Base-by-base conservation (phyloP, 1,140 invertebrate species). In the Aleiodes sp. region DNA sequence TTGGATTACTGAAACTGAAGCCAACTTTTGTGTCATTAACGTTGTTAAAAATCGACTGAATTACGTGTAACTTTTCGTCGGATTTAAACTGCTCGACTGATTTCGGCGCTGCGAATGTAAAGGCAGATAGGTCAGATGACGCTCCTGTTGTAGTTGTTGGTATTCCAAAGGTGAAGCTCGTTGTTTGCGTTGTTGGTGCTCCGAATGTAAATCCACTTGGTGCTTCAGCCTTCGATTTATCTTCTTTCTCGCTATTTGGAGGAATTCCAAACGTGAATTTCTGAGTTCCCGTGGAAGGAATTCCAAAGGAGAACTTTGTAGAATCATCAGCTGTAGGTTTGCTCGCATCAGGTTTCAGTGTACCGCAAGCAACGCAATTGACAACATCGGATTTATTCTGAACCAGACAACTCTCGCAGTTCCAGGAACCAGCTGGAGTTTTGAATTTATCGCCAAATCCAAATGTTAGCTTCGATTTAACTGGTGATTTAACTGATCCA, bases 321-420 rank as follows among this genome's bases (percentile, higher is more conserved):
- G 75, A 28, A 57, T 71, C 67, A 9, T 68, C 62, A n/a, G 61
- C 69, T 65, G 0, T 60, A 10, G 71, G 14, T 14, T 4, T 39
- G 28, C 68, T 76, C 8, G 77, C 65, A 31, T 82, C 85, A 16
- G 88, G 84, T 76, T 89, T 88, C 9, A 72, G n/a, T 31, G 77
- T 79, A 57, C 85, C 82, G 74, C 88, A 90, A 10, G 90, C 88
- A 19, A 84, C 86, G 80, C 91, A 92, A 73, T 88, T 87, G 0
- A 70, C 81, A 29, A 77, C 79, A 19, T 83, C 83, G 33, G 73
- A 67, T 46, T 89, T 88, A 75, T 92, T 92, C 65, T 80, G 81
- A 2, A 92, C 72, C 85, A 90, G 87, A 73, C 91, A 92, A 12
- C 83, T 80, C 37, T 87, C 84, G 80, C 91, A 92, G 68, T 83